A percentile compares a stretch with the other conserved stretches of the same genome.
phyloP scores from a whole-genome alignment of 1,140 invertebrate species.

The Akabosia matsudoensis region DNA sequence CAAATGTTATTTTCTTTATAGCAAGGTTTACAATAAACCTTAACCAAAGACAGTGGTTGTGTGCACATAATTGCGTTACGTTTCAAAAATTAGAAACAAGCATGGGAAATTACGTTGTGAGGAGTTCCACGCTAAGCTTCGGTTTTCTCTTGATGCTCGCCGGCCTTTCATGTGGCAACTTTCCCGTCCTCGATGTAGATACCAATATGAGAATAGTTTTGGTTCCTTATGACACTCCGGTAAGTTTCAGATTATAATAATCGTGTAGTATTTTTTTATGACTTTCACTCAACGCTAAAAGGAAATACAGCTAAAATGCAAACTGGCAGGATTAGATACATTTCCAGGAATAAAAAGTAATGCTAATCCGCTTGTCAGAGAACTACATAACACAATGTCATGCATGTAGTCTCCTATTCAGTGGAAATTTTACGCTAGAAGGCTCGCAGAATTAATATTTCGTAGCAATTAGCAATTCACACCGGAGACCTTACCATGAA shows the following conservation, averaged over 20 bases:
- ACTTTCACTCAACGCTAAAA: too few species aligned
- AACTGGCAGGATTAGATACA: too few species aligned
- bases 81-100: background rate
- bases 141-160: conserved; percentile 27
- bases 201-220: conserved; percentile 74
- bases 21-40: background rate
- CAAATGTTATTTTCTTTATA: background rate
- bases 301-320: too few species aligned
- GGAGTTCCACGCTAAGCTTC: background rate
- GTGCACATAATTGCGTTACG: background rate
- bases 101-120: background rate
- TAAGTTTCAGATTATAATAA: conserved; percentile 28
- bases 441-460: too few species aligned
- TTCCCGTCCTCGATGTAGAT: conserved; percentile 74
- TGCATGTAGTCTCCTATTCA: too few species aligned
- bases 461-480: too few species aligned
- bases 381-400: too few species aligned
- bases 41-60: background rate
- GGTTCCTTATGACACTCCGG: conserved; percentile 71
- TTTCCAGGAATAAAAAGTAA: too few species aligned
- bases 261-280: too few species aligned
- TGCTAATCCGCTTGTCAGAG: too few species aligned
- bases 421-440: too few species aligned
- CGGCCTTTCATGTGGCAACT: conserved; percentile 51
- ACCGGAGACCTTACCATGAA: too few species aligned